Base-by-base conservation (phyloP, 1,140 invertebrate genomes). In the Drosophila tristis region DNA sequence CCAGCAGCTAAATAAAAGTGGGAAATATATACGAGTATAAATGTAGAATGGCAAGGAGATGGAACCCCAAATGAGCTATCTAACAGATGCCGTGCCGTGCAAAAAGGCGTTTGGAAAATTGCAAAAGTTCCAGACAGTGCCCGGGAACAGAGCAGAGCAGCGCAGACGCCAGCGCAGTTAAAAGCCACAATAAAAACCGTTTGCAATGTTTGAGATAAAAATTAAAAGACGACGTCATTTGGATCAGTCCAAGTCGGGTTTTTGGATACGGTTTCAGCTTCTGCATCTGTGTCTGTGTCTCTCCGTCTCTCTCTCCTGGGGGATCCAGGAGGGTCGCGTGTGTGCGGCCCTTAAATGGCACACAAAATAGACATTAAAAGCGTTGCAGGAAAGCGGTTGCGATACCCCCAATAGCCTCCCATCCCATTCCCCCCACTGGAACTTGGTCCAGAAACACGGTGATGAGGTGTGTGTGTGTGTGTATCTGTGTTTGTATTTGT, bases 211-310 rank as follows among this genome's bases (percentile, higher is more conserved):
- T 84, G 79, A 89, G 84, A 89, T 89, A 89, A 89, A 87, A 89
- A 89, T 89, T 89, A 89, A 89, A 89, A 89, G 84, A 84, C 85
- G 84, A 87, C 82, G 79, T 89, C 84, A 89, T 89, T 89, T 86
- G 62, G 74, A 26, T 4, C 47, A 60, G 57, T 70, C 73, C 55
- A 49, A 49, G 44, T 64, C 39, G 42, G 65, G 45, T 56, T 55
- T 25, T 23, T 20, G 31, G 31, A 35, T 35, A 35, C 31, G 31
- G 31, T 11, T 2, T 47, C 26, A 26, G 44, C 61, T 44, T 39
- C 16, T 50, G 48, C 31, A 15, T 15, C 54, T 56, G 29, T 29
- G 8, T 62, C 43, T 54, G 35, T 53, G 0, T 1, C 16, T 23
- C 16, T 16, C 16, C n/a, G n/a, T 20, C 20, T 20, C 20, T 42